Conservation (phyloP, 2,113 vertebrate genomes). For the Ochotona princeps region DNA sequence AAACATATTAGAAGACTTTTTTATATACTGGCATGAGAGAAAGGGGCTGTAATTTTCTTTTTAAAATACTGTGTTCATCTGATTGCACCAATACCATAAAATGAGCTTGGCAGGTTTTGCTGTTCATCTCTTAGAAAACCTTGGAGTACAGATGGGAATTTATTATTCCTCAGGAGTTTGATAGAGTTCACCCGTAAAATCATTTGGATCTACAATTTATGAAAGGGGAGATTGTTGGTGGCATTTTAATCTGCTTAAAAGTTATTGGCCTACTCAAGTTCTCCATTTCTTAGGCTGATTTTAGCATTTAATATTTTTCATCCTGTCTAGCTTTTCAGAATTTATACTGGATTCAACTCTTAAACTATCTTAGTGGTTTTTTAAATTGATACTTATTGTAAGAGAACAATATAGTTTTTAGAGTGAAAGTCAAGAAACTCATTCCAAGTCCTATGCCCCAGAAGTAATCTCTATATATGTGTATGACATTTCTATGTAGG, state of each 20-base stretch:
- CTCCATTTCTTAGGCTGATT: background rate
- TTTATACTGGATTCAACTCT: background rate
- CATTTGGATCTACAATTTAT: background rate
- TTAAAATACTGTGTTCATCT: background rate
- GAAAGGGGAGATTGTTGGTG: background rate
- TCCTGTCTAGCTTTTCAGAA: constrained; percentile 9
- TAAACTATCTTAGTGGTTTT: background rate
- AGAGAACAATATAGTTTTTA: background rate
- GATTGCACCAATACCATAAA: background rate
- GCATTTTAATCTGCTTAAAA: background rate
- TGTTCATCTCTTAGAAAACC: background rate
- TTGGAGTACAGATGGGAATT: background rate
- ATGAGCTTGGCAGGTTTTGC: background rate
- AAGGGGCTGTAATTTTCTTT: constrained; percentile 3
- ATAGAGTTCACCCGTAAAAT: constrained; percentile 1
- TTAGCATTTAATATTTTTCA: constrained; percentile 14
- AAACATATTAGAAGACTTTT: constrained; percentile 49
- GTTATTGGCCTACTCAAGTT: background rate
- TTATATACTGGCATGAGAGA: background rate
- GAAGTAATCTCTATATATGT: constrained; percentile 23
- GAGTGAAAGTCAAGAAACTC: background rate
- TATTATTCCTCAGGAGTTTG: background rate
- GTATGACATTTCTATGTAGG: background rate
- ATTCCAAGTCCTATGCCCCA: background rate
- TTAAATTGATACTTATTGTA: background rate